Evolutionary conservation across 1,140 invertebrate genomes (phyloP).

Genomic region (Sarcophaga peregrina): DNA sequence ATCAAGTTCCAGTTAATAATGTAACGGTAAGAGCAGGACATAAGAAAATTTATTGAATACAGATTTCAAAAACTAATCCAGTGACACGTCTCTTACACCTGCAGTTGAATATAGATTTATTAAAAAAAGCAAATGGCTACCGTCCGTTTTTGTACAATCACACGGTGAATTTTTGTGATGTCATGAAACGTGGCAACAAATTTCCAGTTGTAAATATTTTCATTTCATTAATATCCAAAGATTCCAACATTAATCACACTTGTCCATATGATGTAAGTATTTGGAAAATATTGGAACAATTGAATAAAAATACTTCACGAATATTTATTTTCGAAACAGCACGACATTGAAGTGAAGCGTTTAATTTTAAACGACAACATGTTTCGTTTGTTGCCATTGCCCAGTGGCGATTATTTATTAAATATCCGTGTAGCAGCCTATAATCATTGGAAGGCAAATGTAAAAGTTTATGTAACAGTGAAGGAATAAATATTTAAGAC

Average conservation of each 20-base stretch:
- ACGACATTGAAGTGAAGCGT: background rate
- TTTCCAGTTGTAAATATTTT: slow-evolving; percentile 41
- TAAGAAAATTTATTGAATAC: background rate
- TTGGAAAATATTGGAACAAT: background rate
- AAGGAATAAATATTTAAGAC: background rate
- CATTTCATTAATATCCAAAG: slow-evolving; percentile 34
- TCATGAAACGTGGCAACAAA: slow-evolving; percentile 2
- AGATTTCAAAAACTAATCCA: background rate
- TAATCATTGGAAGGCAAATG: background rate
- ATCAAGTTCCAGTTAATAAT: background rate
- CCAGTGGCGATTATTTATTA: background rate
- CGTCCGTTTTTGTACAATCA: background rate
- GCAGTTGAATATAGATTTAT: background rate
- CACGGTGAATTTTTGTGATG: slow-evolving; percentile 43
- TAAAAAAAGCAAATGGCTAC: background rate
- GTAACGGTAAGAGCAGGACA: background rate
- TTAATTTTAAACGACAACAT: background rate
- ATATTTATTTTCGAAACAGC: background rate
- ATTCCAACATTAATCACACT: slow-evolving; percentile 51
- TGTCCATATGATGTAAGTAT: slow-evolving; percentile 52
- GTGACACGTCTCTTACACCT: background rate
- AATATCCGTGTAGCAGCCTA: background rate
- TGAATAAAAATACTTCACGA: background rate
- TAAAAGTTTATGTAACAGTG: background rate
- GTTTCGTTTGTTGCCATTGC: background rate